A percentile compares a stretch with the other conserved stretches of the same genome.
These are phyloP conservation scores for Lutjanus campechanus DNA, from an alignment of 2,797 vertebrate species.

Conservation along the genomic window DNA sequence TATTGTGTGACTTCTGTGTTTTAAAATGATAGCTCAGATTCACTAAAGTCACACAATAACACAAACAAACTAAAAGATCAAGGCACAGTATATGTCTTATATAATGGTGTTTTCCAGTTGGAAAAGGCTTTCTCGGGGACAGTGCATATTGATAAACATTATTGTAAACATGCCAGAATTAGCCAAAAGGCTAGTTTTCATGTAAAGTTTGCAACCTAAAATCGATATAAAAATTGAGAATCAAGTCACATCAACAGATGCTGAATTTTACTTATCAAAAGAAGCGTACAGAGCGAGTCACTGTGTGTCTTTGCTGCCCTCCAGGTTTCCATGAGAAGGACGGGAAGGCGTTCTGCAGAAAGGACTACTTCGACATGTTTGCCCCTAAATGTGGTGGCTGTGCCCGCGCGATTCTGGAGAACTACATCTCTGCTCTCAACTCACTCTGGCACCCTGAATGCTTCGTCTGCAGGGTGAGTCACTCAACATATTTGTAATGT, in stretches of 20 bases:
- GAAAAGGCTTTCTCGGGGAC: too few relatives aligned
- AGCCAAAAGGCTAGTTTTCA: too few relatives aligned
- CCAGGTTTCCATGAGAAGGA: slow-evolving; percentile 96
- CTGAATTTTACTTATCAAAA: background rate
- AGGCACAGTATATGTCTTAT: too few relatives aligned
- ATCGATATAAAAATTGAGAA: too few relatives aligned
- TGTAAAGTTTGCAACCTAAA: too few relatives aligned
- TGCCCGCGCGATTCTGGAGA: slow-evolving; percentile 94
- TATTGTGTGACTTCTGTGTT: too few relatives aligned
- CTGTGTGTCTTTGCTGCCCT: slow-evolving; percentile 39
- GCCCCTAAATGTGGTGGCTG: slow-evolving; percentile 97
- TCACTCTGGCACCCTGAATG: slow-evolving; percentile 96
- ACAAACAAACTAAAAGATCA: too few relatives aligned
- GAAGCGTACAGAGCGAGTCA: background rate
- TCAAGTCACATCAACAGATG: background rate
- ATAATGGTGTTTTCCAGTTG: too few relatives aligned
- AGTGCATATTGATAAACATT: too few relatives aligned
- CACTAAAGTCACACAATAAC: too few relatives aligned
- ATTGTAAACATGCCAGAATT: too few relatives aligned
- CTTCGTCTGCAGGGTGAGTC: slow-evolving; percentile 95
- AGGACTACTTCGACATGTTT: slow-evolving; percentile 98
- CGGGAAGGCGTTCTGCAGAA: slow-evolving; percentile 95
- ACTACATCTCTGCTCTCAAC: slow-evolving; percentile 96
- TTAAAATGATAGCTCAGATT: too few relatives aligned
- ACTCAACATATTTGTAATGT: background rate